A percentile compares a stretch with the other conserved stretches of the same genome.
Evolutionary conservation across 2,888 invertebrate genomes (phyloP).

Genomic region (Euspilapteryx auroguttella): DNA sequence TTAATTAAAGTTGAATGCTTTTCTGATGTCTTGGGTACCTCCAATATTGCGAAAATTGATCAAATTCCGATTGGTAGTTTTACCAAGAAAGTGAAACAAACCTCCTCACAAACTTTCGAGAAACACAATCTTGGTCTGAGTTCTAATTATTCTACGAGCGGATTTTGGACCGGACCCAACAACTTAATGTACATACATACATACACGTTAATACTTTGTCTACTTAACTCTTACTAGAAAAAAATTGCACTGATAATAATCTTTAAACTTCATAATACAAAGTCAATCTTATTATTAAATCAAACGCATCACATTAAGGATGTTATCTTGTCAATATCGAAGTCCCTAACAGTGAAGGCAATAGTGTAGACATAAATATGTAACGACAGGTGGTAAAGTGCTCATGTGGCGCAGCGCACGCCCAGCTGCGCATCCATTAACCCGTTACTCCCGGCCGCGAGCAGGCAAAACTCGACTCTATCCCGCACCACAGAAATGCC

Average conservation of each 20-base stretch:
- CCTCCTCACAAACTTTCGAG: too few species aligned
- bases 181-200: too few species aligned
- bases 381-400: slow-evolving; percentile 62
- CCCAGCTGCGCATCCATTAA: slow-evolving; percentile 21
- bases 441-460: slow-evolving; percentile 17
- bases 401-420: slow-evolving; percentile 57
- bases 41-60: too few species aligned
- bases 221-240: too few species aligned
- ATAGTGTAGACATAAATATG: slow-evolving; percentile 63
- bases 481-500: slow-evolving; percentile 18
- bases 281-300: slow-evolving; percentile 62
- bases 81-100: slow-evolving; percentile 32
- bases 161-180: too few species aligned
- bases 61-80: too few species aligned
- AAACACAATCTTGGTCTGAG: too few species aligned
- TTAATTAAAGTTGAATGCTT: too few species aligned
- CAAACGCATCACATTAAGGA: slow-evolving; percentile 64
- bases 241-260: too few species aligned
- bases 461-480: slow-evolving; percentile 34
- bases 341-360: slow-evolving; percentile 60
- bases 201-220: neutral
- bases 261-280: too few species aligned
- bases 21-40: too few species aligned
- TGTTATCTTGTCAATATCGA: slow-evolving; percentile 62
- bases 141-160: too few species aligned